Evolutionary conservation across 1,140 invertebrate species (phyloP).

Genomic region (Apolygus lucorum): DNA sequence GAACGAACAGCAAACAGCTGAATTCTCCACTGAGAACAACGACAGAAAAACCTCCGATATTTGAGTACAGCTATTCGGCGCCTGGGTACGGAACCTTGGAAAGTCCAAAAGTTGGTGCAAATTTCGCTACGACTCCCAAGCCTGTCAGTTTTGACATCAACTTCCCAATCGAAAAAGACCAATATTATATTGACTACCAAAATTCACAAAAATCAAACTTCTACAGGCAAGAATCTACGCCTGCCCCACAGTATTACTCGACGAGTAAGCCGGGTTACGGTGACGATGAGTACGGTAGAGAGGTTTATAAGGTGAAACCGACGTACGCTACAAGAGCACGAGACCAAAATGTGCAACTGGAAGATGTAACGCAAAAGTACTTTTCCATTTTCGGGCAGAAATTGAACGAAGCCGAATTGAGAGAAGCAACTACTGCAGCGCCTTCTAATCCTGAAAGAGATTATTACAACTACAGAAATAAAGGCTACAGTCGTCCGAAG

Average conservation of each 20-base stretch:
- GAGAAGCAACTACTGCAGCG: conserved; percentile 44
- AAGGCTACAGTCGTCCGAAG: conserved; percentile 35
- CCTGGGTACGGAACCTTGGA: conserved; percentile 32
- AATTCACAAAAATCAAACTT: conserved; percentile 14
- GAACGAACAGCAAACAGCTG: background rate
- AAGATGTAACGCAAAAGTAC: conserved; percentile 66
- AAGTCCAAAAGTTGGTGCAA: conserved; percentile 27
- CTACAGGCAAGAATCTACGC: background rate
- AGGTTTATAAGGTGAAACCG: background rate
- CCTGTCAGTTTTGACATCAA: conserved; percentile 16
- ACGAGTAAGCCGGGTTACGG: background rate
- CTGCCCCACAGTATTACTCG: background rate
- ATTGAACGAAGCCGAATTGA: conserved; percentile 39
- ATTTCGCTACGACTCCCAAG: conserved; percentile 24
- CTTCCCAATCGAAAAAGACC: conserved; percentile 18
- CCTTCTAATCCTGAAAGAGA: conserved; percentile 41
- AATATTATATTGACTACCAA: conserved; percentile 24
- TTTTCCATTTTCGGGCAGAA: conserved; percentile 68
- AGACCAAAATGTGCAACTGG: conserved; percentile 58
- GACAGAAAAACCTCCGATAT: conserved; percentile 33
- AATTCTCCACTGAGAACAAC: background rate
- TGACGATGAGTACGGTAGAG: background rate
- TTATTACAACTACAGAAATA: conserved; percentile 13
- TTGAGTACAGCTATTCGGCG: conserved; percentile 35
- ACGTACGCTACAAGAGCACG: background rate